These are phyloP conservation scores for Actinia equina DNA, from an alignment of 64 coral and sea anemone species.

Conservation along the genomic window DNA sequence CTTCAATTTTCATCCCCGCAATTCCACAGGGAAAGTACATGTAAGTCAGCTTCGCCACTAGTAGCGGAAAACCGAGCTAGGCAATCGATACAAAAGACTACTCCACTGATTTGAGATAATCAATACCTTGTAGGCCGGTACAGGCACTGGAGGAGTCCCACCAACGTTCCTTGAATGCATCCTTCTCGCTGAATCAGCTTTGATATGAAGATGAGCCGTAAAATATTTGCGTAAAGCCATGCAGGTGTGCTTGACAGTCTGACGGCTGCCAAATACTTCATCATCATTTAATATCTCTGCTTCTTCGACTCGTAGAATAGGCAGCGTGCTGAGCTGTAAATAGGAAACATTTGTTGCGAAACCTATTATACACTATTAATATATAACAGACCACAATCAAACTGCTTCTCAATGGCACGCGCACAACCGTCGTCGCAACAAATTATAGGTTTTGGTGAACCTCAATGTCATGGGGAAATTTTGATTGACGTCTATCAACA, in stretches of 20 bases:
- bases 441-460: too few relatives aligned
- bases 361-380: background rate
- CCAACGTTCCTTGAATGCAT: constrained; percentile 60
- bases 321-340: constrained; percentile 75
- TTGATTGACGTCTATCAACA: too few relatives aligned
- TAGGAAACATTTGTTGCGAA: background rate
- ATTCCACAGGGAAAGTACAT: too few relatives aligned
- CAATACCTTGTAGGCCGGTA: constrained; percentile 86
- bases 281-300: constrained; percentile 87
- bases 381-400: background rate
- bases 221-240: constrained; percentile 88
- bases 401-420: background rate
- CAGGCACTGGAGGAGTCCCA: constrained; percentile 57
- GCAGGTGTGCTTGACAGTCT: constrained; percentile 87
- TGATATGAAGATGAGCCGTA: constrained; percentile 78
- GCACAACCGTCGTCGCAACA: too few relatives aligned
- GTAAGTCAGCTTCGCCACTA: too few relatives aligned
- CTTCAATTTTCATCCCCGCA: too few relatives aligned
- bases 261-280: constrained; percentile 86
- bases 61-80: too few relatives aligned
- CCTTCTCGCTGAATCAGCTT: constrained; percentile 75
- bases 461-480: too few relatives aligned
- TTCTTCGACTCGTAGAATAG: constrained; percentile 86
- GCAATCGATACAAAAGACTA: too few relatives aligned
- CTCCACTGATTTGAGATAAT: background rate